Conservation (phyloP, 2,113 vertebrate genomes). For the Oncorhynchus kisutch region DNA sequence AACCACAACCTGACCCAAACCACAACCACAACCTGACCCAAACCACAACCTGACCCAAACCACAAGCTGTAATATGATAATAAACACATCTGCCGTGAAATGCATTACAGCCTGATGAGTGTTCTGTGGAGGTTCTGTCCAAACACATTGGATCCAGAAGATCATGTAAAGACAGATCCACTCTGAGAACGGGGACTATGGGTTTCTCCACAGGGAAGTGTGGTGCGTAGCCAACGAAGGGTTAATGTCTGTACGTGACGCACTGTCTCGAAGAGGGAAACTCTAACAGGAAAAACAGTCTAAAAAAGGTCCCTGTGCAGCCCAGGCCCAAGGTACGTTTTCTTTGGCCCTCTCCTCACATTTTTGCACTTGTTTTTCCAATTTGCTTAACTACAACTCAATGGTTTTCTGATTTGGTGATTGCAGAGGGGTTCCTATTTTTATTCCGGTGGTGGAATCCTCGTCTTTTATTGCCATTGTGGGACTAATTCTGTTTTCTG, state of each 20-base stretch:
- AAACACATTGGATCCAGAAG: slow-evolving; percentile 49
- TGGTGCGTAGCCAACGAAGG: slow-evolving; percentile 53
- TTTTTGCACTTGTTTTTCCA: slow-evolving; percentile 79
- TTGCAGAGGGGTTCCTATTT: slow-evolving; percentile 57
- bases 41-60: neutral
- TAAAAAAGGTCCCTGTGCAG: slow-evolving; percentile 75
- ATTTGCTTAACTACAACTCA: slow-evolving; percentile 68
- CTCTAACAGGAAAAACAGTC: slow-evolving; percentile 76
- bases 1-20: too few species aligned
- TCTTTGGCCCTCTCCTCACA: slow-evolving; percentile 72
- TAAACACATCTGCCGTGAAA: slow-evolving; percentile 24
- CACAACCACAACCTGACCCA: too few species aligned
- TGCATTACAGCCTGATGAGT: slow-evolving; percentile 62
- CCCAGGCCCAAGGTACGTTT: slow-evolving; percentile 70
- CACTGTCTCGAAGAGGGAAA: slow-evolving; percentile 75
- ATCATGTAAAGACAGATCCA: slow-evolving; percentile 4
- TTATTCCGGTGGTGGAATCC: slow-evolving; percentile 57
- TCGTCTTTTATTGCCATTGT: slow-evolving; percentile 54
- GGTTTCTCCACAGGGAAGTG: slow-evolving; percentile 39
- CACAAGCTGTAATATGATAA: slow-evolving; percentile 53
- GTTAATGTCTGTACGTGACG: slow-evolving; percentile 73
- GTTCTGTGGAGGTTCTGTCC: slow-evolving; percentile 48
- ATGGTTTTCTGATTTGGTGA: slow-evolving; percentile 70
- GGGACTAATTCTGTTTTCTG: slow-evolving; percentile 36
- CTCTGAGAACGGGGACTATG: slow-evolving; percentile 46